Base-by-base conservation (phyloP, 2,113 vertebrate species). In the Serilophus lunatus region DNA sequence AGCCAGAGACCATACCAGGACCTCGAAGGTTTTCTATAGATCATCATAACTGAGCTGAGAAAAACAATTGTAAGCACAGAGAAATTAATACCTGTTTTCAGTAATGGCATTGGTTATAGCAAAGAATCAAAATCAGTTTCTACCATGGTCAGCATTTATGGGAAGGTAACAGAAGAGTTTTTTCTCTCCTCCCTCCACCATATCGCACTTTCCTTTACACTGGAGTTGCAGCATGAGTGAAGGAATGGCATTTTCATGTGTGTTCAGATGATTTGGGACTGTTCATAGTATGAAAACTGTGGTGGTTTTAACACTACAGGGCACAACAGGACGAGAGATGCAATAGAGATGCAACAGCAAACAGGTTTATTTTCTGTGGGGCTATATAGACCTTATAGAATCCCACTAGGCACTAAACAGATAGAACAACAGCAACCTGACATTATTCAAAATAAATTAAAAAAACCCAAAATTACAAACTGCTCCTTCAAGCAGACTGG, bases 181-280 rank as follows among this genome's bases (percentile, higher is more conserved):
- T 75, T 79, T 4, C 18, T 59, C 19, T 87, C 10, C 53, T 75
- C 5, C 9, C 25, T 64, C 17, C 6, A 3, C 3, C 3, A 4
- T 35, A 20, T 12, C 35, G 42, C 9, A 15, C 36, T 82, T 78
- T 54, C 61, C 44, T 53, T 45, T 38, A 49, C 18, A 18, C 14
- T 31, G 38, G 14, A 28, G 22, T 11, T 61, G 45, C 36, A 82
- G 69, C 9, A 51, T 59, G 22, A 49, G 23, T 1, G 2, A 68
- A 59, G 22, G 18, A 74, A 15, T 8, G 0, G 13, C 5, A 1
- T 2, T 11, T 1, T 0, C 28, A 25, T 7, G 3, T 49, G 29
- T 35, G 12, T 47, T 54, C 53, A 59, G 23, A 10, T 38, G 17
- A 12, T 54, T 80, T 71, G 38, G 18, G n/a, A 28, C 22, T 66